Evolutionary conservation across 2,797 vertebrate species (phyloP).

Genomic region (Muraenolepis orangiensis): DNA sequence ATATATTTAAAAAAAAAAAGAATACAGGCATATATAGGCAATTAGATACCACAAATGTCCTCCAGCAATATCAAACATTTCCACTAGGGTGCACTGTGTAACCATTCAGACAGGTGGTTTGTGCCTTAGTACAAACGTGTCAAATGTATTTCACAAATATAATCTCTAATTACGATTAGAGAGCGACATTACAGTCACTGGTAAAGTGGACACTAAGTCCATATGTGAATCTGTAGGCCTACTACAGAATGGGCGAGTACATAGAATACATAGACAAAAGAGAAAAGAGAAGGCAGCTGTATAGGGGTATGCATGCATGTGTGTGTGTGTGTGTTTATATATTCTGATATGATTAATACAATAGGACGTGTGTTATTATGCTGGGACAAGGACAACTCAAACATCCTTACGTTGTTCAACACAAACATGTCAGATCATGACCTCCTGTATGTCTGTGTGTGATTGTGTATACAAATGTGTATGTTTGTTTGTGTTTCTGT

Average conservation of each 20-base stretch:
- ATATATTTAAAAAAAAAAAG: too few species aligned
- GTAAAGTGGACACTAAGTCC: too few species aligned
- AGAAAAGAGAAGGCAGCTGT: background rate
- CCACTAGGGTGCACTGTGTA: background rate
- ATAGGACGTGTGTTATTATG: background rate
- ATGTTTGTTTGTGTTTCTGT: too few species aligned
- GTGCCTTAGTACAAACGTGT: background rate
- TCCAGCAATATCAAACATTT: too few species aligned
- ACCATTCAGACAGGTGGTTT: background rate
- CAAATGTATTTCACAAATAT: background rate
- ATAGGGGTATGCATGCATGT: too few species aligned
- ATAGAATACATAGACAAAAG: background rate
- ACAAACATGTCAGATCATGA: background rate
- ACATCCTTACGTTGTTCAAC: background rate
- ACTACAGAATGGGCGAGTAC: too few species aligned
- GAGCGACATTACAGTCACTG: too few species aligned
- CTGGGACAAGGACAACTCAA: background rate
- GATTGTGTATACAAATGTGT: background rate
- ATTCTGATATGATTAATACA: background rate
- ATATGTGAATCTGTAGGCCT: too few species aligned
- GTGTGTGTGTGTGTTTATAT: background rate
- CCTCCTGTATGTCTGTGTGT: background rate
- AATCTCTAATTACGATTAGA: background rate
- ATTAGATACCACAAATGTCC: too few species aligned
- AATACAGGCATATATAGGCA: too few species aligned